Evolutionary conservation across 2,797 vertebrate genomes (phyloP), one percentile per base, ranked within the genome.

Genomic region (Falco biarmicus): DNA sequence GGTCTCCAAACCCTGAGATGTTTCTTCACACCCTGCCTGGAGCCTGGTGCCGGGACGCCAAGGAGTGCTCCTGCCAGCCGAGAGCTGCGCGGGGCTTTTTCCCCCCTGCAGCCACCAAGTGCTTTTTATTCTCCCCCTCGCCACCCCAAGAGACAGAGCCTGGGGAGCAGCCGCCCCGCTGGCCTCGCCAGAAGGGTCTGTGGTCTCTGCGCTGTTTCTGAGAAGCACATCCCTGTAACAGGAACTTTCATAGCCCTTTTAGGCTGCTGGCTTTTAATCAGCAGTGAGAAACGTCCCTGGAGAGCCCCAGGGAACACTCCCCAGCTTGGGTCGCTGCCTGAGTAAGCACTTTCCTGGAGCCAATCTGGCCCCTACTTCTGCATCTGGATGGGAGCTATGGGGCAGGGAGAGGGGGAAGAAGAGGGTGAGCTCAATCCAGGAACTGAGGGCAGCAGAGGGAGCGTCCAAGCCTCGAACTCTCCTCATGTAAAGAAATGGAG

Each of bases 401-500:
- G 57, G 48, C 59, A 82, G 37, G 93, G 78, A 75, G 95, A 90
- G 75, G 45, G 93, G 95, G 89, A 61, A 61, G n/a, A 93, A 50
- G 76, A 69, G 91, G 89, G 65, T 13, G 83, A 95, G 90, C 90
- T 78, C 43, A 21, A 80, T 59, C 84, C 68, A 50, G 66, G 83
- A 88, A 73, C 88, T 29, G 65, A 90, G 66, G 63, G 91, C 54
- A 81, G 57, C 71, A 79, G 69, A 89, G 87, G 65, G 70, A 93
- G 63, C 66, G 90, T 84, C 96, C 64, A 39, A 96, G 94, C 91
- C 95, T 94, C 63, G 87, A 94, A 39, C 60, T 85, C 75, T 82
- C 93, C 91, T 71, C 71, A 7, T 43, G 59, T 79, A 43, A 95
- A 92, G 82, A 90, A 96, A 91, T 21, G 80, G 84, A 93, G 39